Evolutionary conservation across 2,113 vertebrate species (phyloP), one percentile per base, ranked within the genome.

Genomic region (Etia nguti): DNA sequence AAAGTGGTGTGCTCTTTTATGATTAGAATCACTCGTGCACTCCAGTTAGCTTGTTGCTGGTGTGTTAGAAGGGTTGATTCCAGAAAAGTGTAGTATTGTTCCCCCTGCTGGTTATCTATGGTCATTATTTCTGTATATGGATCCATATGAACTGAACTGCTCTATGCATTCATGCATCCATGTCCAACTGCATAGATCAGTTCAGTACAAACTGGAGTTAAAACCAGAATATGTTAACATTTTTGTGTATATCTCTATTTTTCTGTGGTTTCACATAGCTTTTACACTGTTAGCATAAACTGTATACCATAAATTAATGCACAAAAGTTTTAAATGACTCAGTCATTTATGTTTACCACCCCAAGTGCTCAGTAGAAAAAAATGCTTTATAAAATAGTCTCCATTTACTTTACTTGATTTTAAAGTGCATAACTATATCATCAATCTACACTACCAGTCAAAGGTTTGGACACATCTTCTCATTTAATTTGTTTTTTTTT

Each of bases 71-170:
- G 2, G 43, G 38, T 20, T 52, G 24, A 10, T 6, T 29, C 22
- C 60, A 60, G 50, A 75, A 70, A 22, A 8, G n/a, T 88, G 91
- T 90, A 57, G 81, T 81, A 77, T 77, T 82, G 83, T n/a, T 87
- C 93, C 93, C 90, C 86, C 93, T 90, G n/a, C 87, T 94, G 93
- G 85, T 70, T 46, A 65, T n/a, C 4, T 18, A 3, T 2, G 4
- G 22, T 43, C 24, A 48, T 18, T 50, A 12, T 62, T n/a, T 56
- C 36, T 77, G 65, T 13, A 46, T 62, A 36, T 36, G 18, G 31
- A 20, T 60, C 29, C 57, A 34, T 34, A 60, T 34, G 57, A 60
- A 34, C 9, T 20, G 57, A 60, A 6, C 29, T 10, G 57, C 57
- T 60, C 57, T 34, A 34, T 20, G 57, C 57, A 59, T 59, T 31